Base-by-base conservation (phyloP, 2,797 vertebrate species). In the Sardinella longiceps region DNA sequence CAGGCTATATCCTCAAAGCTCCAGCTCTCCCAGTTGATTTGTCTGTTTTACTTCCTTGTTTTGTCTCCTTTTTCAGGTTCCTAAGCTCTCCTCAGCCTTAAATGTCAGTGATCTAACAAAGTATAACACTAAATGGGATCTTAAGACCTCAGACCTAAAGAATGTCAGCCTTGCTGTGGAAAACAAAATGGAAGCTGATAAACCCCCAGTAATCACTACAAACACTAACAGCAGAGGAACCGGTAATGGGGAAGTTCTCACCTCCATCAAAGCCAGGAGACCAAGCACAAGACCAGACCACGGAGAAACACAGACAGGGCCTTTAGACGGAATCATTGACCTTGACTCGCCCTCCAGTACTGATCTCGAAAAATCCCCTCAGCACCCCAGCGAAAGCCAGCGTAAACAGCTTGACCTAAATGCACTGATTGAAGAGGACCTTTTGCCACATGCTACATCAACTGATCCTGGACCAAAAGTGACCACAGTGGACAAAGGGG, bases 401-500 rank as follows among this genome's bases (percentile, higher is more conserved):
- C 37, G 83, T 48, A 58, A 85, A 28, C 43, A 43, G 18, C 51
- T 37, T 20, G 88, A 90, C 51, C 25, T 80, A 15, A 87, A 80
- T 18, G 82, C 82, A 66, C 81, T 88, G 80, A 80, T 70, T 43
- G 88, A 93, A 45, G 85, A 91, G 30, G 88, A 90, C 80, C 84
- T 86, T 23, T 82, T 89, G 60, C 84, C 84, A 20, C 33, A 85
- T 18, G 51, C 70, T 53, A 74, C 28, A 80, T 83, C 58, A 84
- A 53, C 1, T 80, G 81, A 81, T 81, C 37, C 37, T 77, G 70
- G 70, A 23, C 18, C 70, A 43, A 11, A 50, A 11, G 9, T 50
- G 0, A 12, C 33, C 33, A 28, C 84, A 9, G 56, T 81, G 51
- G 81, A 77, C n/a, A 39, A 15, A n/a, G 23, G 11, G 74, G 46